Percentiles rank a stretch among this genome's conserved stretches.
Conservation (phyloP, 2,113 vertebrate species). For the Myodes glareolus region DNA sequence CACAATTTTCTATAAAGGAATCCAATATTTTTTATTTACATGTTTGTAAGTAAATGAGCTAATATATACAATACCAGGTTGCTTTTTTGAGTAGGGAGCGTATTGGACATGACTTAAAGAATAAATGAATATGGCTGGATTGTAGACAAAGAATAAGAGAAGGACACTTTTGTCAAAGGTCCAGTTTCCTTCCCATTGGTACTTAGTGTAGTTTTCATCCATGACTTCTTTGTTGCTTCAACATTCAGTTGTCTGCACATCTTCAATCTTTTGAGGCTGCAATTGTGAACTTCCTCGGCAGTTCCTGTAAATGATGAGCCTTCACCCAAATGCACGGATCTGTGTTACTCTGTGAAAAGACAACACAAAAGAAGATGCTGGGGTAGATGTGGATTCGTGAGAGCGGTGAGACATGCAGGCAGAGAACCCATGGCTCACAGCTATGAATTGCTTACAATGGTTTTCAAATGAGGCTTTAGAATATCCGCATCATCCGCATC, state of each 20-base stretch:
- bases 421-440: background rate
- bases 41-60: constrained; percentile 27
- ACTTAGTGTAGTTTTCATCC: background rate
- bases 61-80: background rate
- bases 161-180: background rate
- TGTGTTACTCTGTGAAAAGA: background rate
- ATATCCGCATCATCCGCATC: background rate
- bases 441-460: background rate
- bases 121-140: background rate
- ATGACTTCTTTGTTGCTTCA: background rate
- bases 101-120: background rate
- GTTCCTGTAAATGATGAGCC: background rate
- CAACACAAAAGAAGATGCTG: background rate
- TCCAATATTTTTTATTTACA: background rate
- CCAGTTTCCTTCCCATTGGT: too few relatives aligned
- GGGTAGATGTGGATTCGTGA: background rate
- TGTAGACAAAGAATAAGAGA: background rate
- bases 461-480: constrained; percentile 14
- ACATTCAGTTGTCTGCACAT: background rate
- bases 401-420: background rate
- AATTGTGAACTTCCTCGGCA: background rate
- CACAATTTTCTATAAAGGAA: constrained; percentile 6
- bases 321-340: background rate
- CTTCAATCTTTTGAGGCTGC: constrained; percentile 11
- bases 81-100: background rate